phyloP scores from a whole-genome alignment of 2,888 invertebrate species.

The Perdita meconis region DNA sequence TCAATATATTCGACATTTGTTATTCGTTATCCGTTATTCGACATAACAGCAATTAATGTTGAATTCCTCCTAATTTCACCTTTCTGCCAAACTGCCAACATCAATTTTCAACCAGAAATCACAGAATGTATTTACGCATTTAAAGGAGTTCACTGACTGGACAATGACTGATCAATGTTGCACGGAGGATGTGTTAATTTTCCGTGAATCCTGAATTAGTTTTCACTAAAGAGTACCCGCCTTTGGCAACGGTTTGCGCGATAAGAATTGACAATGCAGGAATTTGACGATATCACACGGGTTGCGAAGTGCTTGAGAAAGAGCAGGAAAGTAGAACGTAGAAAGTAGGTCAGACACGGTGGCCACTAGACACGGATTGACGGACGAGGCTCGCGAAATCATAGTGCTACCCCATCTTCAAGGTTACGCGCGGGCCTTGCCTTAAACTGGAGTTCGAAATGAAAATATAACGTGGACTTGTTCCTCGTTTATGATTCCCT shows the following conservation, averaged over 20 bases:
- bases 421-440: slow-evolving; percentile 23
- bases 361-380: slow-evolving; percentile 49
- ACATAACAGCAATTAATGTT: too few species aligned
- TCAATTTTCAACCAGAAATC: too few species aligned
- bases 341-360: slow-evolving; percentile 61
- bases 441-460: neutral
- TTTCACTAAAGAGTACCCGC: slow-evolving; percentile 8
- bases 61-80: too few species aligned
- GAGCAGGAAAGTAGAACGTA: slow-evolving; percentile 53
- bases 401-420: slow-evolving; percentile 49
- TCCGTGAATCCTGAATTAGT: neutral
- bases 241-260: slow-evolving; percentile 31
- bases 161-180: too few species aligned
- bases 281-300: slow-evolving; percentile 30
- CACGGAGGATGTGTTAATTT: too few species aligned
- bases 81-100: too few species aligned
- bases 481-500: too few species aligned
- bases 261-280: slow-evolving; percentile 28
- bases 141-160: too few species aligned
- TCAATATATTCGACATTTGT: too few species aligned
- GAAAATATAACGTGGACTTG: neutral
- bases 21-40: too few species aligned
- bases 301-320: slow-evolving; percentile 41
- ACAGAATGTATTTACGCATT: too few species aligned
- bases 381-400: slow-evolving; percentile 12